These are phyloP conservation scores for Podarcis siculus DNA, from an alignment of 2,797 vertebrate genomes.

Conservation along the genomic window DNA sequence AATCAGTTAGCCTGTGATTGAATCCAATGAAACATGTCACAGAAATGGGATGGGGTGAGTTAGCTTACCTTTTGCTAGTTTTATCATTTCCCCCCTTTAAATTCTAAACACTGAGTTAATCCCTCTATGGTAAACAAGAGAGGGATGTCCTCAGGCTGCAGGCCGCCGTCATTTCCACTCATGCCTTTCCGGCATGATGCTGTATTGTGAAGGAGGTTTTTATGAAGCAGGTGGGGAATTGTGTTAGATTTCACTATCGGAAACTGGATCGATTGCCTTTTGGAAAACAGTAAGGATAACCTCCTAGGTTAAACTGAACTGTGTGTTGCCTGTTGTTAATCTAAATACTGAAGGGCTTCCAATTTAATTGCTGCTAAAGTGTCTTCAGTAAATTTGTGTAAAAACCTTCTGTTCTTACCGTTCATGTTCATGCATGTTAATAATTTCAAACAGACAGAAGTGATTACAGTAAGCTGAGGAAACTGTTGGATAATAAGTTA, in stretches of 20 bases:
- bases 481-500: slow-evolving; percentile 25
- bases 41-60: not conserved
- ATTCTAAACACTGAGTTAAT: not conserved
- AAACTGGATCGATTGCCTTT: not conserved
- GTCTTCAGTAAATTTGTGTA: slow-evolving; percentile 14
- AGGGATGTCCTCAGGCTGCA: not conserved
- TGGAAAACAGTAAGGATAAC: slow-evolving; percentile 24
- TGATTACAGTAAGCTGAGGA: slow-evolving; percentile 29
- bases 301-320: slow-evolving; percentile 22
- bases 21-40: not conserved
- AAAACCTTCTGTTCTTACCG: not conserved
- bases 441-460: slow-evolving; percentile 30
- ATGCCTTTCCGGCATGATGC: not conserved
- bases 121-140: not conserved
- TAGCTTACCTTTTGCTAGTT: not conserved
- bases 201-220: not conserved
- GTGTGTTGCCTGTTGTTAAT: slow-evolving; percentile 3
- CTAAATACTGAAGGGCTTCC: not conserved
- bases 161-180: not conserved
- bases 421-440: slow-evolving; percentile 41
- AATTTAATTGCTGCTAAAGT: slow-evolving; percentile 14
- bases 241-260: not conserved
- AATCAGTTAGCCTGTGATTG: not conserved
- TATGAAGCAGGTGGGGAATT: not conserved
- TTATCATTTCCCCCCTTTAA: not conserved